A percentile compares a stretch with the other conserved stretches of the same genome.
These are phyloP conservation scores for Megalopta genalis DNA, from an alignment of 1,140 invertebrate genomes.

Conservation along the genomic window DNA sequence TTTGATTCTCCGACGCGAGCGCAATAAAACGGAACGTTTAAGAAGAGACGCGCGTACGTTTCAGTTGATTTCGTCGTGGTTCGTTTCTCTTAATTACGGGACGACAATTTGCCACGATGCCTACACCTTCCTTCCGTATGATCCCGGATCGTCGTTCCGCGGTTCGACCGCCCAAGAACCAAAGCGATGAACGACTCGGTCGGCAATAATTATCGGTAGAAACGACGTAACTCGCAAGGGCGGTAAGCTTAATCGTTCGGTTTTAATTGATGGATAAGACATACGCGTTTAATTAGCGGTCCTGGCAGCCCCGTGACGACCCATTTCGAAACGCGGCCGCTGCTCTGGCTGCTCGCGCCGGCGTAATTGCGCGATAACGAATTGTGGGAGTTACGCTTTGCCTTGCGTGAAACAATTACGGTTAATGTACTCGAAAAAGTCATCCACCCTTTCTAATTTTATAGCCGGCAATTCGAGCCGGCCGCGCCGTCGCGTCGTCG, in stretches of 20 bases:
- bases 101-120: background rate
- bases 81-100: too few species aligned
- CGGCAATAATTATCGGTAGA: conserved; percentile 59
- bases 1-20: too few species aligned
- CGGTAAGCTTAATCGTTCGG: conserved; percentile 51
- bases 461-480: background rate
- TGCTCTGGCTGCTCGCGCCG: conserved; percentile 1
- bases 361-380: conserved; percentile 38
- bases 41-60: too few species aligned
- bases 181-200: conserved; percentile 13
- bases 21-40: too few species aligned
- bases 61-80: too few species aligned
- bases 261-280: conserved; percentile 56
- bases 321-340: conserved; percentile 22
- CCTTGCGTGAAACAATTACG: conserved; percentile 2
- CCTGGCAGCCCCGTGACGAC: conserved; percentile 18
- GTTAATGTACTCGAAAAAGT: background rate
- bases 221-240: conserved; percentile 5
- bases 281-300: conserved; percentile 53
- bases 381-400: conserved; percentile 8
- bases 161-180: conserved; percentile 42
- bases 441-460: background rate
- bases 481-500: too few species aligned
- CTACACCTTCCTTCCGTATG: background rate
- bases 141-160: conserved; percentile 28